Evolutionary conservation across 2,888 invertebrate genomes (phyloP), one percentile per base, ranked within the genome.

Genomic region (Pristionchus mayeri): DNA sequence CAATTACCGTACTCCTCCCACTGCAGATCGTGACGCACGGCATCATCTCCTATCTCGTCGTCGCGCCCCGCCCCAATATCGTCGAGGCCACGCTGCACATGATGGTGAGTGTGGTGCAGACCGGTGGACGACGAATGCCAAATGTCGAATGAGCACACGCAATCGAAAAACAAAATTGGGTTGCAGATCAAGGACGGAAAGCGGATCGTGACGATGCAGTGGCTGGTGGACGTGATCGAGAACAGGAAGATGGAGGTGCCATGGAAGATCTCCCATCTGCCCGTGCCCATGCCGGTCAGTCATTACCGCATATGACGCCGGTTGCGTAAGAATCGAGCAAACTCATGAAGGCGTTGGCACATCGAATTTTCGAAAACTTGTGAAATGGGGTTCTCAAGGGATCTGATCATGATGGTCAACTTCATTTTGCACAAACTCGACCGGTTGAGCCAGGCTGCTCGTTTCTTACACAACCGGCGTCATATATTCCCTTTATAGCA

Each of bases 221-320:
- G 97, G 97, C 94, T 99, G 50, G 97, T 96, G 86, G 98, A 99
- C 93, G 96, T 97, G 7, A 95, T 98, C 91, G 93, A 95, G 34
- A 95, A 96, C 79, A 96, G 96, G 90, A 96, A 96, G 91, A 95
- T 98, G 90, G 94, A 95, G 83, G 97, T 98, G 0, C 98, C 99
- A 0, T 98, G 96, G 96, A 96, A 96, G 91, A 96, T 97, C 18
- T 94, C 97, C 75, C 98, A 99, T 94, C 95, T 98, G 90, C 98
- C 98, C 16, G 63, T 88, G 0, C 85, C 44, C 75, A n/a, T 27
- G 24, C 81, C 40, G 63, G 81, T 82, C 7, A 63, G 80, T 34
- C 3, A 21, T n/a, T n/a, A n/a, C n/a, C n/a, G n/a, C n/a, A n/a
- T n/a, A n/a, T n/a, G n/a, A n/a, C n/a, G n/a, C n/a, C n/a, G n/a